Conservation (phyloP, 2,888 invertebrate species). For the Nemurella pictetii region DNA sequence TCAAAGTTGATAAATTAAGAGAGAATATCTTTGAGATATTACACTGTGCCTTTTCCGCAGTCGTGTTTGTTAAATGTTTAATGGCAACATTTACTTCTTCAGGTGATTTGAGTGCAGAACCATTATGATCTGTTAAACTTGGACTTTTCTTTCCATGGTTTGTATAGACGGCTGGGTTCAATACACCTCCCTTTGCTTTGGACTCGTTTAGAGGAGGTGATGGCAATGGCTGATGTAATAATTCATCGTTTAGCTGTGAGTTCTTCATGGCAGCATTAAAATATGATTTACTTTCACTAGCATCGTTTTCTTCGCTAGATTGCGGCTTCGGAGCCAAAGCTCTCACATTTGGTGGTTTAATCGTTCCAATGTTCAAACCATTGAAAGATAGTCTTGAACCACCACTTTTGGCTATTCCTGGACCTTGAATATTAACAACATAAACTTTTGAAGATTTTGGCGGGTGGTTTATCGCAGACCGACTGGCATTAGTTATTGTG, state of each 20-base stretch:
- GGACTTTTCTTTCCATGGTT: background rate
- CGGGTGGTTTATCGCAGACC: background rate
- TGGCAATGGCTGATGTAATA: no score
- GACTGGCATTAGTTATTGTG: background rate
- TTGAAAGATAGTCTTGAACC: background rate
- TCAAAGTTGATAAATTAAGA: background rate
- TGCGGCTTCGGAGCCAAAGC: background rate
- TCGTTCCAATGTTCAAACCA: background rate
- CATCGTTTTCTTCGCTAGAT: background rate
- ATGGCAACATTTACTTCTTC: background rate
- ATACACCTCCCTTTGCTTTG: background rate
- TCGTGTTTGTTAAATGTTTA: background rate
- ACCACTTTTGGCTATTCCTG: background rate
- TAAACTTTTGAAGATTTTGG: background rate
- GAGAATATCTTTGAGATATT: background rate
- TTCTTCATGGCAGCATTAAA: background rate
- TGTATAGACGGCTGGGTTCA: background rate
- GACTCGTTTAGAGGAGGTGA: background rate
- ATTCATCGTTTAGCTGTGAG: no score
- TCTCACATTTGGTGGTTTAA: background rate
- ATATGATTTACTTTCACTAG: background rate
- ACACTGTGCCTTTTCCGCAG: background rate
- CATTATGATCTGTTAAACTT: background rate
- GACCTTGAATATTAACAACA: background rate
- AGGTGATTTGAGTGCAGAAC: background rate